Base-by-base conservation (phyloP, 2,113 vertebrate species). In the Dolichallabes microphthalmus region DNA sequence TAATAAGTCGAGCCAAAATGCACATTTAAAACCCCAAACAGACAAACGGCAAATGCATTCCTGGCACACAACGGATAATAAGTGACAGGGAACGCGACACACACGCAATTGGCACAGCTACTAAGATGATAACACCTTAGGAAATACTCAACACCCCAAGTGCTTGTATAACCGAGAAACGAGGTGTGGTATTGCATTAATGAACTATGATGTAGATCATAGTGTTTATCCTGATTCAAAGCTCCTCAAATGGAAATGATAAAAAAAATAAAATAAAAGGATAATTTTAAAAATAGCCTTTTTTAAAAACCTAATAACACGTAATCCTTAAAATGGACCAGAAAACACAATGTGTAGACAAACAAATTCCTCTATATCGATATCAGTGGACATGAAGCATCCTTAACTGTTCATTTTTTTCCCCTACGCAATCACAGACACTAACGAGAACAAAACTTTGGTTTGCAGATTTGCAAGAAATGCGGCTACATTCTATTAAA, bases 401-500 rank as follows among this genome's bases (percentile, higher is more conserved):
- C 69, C 20, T 73, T 63, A n/a, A 30, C 17, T 27, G 17, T 27
- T 80, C 19, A 10, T 63, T n/a, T 53, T 64, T 50, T 73, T 55
- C 1, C 53, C 32, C 45, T 57, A 45, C 53, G 2, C 25, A 73
- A 82, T 55, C 32, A 78, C 73, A 32, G 66, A 61, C 63, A 79
- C 45, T 76, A 87, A 64, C 9, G n/a, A 79, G 10, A 53, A 79
- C 60, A 82, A 76, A 78, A 86, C 88, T 90, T 90, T 89, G 90
- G 88, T 88, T 86, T 82, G 86, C 84, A 88, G 84, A 82, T 75
- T 76, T 30, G 25, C 0, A 14, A 79, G 55, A 63, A 68, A 85
- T 76, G 80, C 86, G 82, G 87, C 89, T 87, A 90, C 87, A 88
- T 84, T 53, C 30, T 82, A 60, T 66, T 57, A 25, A 19, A 57